phyloP scores from a whole-genome alignment of 2,113 vertebrate genomes.

The Daphoenositta chrysoptera region DNA sequence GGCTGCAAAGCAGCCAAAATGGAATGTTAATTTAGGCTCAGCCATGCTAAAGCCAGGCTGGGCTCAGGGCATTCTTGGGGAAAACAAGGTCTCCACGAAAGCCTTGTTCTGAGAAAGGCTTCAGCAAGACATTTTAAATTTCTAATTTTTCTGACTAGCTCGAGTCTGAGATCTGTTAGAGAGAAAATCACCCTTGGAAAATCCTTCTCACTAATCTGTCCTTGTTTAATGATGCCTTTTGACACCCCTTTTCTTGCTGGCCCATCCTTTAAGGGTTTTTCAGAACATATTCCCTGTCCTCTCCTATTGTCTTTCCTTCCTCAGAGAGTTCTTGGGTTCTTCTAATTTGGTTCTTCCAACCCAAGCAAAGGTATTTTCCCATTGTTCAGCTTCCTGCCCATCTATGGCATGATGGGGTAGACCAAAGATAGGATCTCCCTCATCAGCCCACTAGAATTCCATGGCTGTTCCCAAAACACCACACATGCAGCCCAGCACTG shows the following conservation, averaged over 20 bases:
- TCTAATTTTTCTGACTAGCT: not conserved
- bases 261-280: not conserved
- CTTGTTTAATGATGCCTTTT: not conserved
- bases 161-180: not conserved
- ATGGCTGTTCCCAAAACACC: not conserved
- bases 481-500: not conserved
- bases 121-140: not conserved
- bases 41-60: not conserved
- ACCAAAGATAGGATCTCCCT: not conserved
- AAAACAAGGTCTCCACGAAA: not conserved
- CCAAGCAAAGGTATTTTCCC: not conserved
- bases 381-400: not conserved
- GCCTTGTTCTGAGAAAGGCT: too few relatives aligned
- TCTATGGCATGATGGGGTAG: accelerated
- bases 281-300: not conserved
- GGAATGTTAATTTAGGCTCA: conserved; percentile 51
- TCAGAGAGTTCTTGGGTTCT: not conserved
- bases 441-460: not conserved
- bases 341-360: not conserved
- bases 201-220: not conserved
- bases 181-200: not conserved
- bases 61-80: not conserved
- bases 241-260: not conserved
- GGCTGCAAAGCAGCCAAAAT: not conserved
- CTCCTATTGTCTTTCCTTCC: not conserved